Base-by-base conservation (phyloP, 2,113 vertebrate species). In the Bufo gargarizans region DNA sequence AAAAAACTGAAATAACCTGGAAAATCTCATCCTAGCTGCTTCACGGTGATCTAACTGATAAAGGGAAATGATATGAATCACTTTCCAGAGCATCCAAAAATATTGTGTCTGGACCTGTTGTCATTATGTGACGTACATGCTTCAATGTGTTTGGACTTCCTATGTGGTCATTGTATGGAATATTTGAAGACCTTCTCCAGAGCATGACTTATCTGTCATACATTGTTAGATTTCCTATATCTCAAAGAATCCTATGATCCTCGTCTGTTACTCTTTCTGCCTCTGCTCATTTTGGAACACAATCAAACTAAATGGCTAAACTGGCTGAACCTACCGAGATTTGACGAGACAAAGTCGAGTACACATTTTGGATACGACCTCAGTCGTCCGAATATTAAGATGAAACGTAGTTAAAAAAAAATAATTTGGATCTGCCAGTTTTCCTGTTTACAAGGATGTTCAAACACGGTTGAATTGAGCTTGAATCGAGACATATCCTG, bases 1-100 rank as follows among this genome's bases (percentile, higher is more conserved):
- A 33, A 56, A 86, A 65, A 86, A 67, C 47, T 67, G 16, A 13
- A 53, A 10, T 53, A 47, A 56, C 76, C 61, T 53, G 47, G 85
- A 86, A 86, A 74, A 76, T 55, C 20, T 85, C 50, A 55, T 53
- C 19, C 10, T 74, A 50, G 45, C 16, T 17, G 6, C 43, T 11
- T 50, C 16, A 17, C 1, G 3, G 13, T 14, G 17, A 45, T 74
- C 17, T 3, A 49, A 74, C 71, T 50, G 33, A 61, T 81, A 43
- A 20, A 10, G 9, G 79, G 56, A 47, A 81, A 53, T 10, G 6
- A 59, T 10, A 19, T 61, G 79, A 82, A 61, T 47, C 80, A 82
- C 3, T 82, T 65, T 65, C 43, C 43, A 65, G 80, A 47, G 20
- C 19, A 13, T 82, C 59, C 43, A 49, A 65, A 47, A 82, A 65